Conservation (phyloP, 2,113 vertebrate genomes). For the Gobio gobio region DNA sequence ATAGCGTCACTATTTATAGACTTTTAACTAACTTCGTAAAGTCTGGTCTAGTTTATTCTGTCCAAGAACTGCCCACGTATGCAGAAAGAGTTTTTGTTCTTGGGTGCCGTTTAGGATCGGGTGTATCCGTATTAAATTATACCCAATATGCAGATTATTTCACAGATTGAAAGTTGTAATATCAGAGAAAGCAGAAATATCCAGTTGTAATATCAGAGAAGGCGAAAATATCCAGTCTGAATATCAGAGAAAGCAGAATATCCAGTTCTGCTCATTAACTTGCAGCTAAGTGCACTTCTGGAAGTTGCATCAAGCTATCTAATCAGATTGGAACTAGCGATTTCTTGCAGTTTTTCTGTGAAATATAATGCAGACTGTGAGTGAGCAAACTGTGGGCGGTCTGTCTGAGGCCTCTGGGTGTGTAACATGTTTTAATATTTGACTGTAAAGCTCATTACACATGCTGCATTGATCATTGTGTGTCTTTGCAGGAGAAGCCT, state of each 20-base stretch:
- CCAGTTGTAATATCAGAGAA: no score
- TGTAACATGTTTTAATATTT: neutral
- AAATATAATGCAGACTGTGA: neutral
- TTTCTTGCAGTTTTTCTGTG: neutral
- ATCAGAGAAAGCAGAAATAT: no score
- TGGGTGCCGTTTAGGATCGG: neutral
- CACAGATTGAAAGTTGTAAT: neutral
- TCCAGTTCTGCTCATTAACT: neutral
- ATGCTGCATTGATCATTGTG: neutral
- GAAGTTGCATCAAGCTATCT: neutral
- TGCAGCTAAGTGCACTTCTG: neutral
- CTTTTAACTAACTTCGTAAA: no score
- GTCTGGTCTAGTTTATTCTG: no score
- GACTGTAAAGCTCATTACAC: neutral
- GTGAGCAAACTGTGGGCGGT: neutral
- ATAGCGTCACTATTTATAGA: no score
- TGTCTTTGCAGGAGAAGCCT: slow-evolving; percentile 78
- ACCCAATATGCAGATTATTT: neutral
- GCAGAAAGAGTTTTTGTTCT: neutral
- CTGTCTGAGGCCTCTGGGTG: neutral
- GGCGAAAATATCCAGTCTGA: no score
- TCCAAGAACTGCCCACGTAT: neutral
- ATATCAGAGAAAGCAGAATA: neutral
- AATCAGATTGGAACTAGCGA: neutral
- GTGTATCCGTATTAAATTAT: neutral